phyloP scores from a whole-genome alignment of 2,888 invertebrate species.

The Cephus pygmeus region DNA sequence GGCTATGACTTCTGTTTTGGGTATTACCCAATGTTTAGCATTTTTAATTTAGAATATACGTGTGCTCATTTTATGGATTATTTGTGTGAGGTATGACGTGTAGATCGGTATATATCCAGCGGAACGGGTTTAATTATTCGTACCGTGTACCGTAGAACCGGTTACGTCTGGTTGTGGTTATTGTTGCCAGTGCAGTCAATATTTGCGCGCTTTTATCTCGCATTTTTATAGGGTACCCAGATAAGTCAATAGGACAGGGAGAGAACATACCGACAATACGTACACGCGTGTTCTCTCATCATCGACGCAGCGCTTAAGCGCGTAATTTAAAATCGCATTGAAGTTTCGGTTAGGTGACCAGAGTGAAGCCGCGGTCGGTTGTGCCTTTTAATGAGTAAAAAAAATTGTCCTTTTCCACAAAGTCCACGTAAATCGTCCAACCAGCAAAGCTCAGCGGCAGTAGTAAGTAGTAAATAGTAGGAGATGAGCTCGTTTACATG shows the following conservation, averaged over 20 bases:
- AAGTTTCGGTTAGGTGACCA: neutral
- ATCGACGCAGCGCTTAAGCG: neutral
- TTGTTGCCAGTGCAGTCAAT: neutral
- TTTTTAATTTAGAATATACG: neutral
- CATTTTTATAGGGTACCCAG: neutral
- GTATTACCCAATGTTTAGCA: neutral
- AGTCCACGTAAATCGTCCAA: too few species aligned
- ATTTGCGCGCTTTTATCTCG: neutral
- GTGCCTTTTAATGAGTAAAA: neutral
- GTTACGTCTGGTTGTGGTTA: neutral
- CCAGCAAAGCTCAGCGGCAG: neutral
- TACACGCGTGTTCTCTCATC: neutral
- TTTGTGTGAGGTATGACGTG: neutral
- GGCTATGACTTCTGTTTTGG: neutral
- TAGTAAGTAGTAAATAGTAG: neutral
- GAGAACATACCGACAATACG: neutral
- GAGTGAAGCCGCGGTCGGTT: neutral
- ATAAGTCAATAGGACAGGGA: neutral
- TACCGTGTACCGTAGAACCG: neutral
- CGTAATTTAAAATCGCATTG: neutral
- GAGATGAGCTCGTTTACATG: neutral
- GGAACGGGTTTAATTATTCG: neutral
- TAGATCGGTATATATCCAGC: neutral
- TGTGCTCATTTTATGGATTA: neutral
- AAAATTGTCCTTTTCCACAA: neutral